phyloP scores from a whole-genome alignment of 2,888 invertebrate species.

The Choristoneura rosaceana region DNA sequence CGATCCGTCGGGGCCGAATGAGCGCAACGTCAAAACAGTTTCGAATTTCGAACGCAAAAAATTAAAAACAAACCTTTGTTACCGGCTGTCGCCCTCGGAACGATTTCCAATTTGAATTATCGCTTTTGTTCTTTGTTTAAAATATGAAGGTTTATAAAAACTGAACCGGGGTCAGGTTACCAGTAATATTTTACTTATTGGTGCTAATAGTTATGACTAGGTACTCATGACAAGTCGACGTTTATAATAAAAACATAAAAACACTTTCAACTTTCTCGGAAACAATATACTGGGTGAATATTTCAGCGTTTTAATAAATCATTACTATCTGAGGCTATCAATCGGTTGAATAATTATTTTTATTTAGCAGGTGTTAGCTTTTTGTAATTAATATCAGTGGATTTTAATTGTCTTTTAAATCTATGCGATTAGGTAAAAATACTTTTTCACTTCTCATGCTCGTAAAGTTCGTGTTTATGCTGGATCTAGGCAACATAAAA shows the following conservation, averaged over 20 bases:
- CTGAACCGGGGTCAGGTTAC: constrained; percentile 40
- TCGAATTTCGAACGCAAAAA: constrained; percentile 49
- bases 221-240: not conserved
- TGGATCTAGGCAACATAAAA: no score
- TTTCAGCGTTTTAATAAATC: no score
- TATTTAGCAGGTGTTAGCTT: no score
- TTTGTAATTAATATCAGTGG: no score
- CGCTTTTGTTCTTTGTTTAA: constrained; percentile 49
- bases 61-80: constrained; percentile 49
- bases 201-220: constrained; percentile 15
- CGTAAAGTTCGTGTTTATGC: no score
- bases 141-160: constrained; percentile 45
- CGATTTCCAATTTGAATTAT: constrained; percentile 48
- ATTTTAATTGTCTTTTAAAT: no score
- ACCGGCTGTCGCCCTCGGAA: constrained; percentile 34
- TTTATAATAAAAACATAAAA: not conserved
- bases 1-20: constrained; percentile 44
- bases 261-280: not conserved
- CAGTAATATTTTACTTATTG: constrained; percentile 35
- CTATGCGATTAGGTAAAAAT: no score
- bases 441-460: no score
- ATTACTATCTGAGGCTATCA: no score
- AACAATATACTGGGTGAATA: not conserved
- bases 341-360: no score
- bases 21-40: constrained; percentile 50